Base-by-base conservation (phyloP, 2,113 vertebrate genomes). In the Balaenoptera acutorostrata region DNA sequence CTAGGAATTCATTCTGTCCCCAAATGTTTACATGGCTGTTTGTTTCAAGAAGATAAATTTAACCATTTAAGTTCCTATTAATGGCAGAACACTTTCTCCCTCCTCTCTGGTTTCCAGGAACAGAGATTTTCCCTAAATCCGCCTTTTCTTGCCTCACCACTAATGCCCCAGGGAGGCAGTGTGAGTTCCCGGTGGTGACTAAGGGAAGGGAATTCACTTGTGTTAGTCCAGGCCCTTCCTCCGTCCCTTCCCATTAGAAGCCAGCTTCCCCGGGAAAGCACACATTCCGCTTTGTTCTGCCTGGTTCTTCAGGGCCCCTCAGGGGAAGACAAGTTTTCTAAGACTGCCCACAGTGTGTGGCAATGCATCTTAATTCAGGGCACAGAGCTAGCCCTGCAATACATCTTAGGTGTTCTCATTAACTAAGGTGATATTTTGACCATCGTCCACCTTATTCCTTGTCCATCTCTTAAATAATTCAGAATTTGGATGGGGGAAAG, bases 31-130 rank as follows among this genome's bases (percentile, higher is more conserved):
- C 46, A 33, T 5, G 13, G 52, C 71, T 80, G 31, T 57, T 81
- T 95, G 29, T 61, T 71, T 55, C 61, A 93, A 84, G 44, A 84
- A 87, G 90, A 68, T 72, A 63, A 52, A 77, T 27, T 66, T 80
- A 88, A 87, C 55, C 11, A 61, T 10, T 63, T 49, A 85, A 57
- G 14, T 57, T 49, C 52, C 55, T 81, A 2, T 80, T 83, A 46
- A 29, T 44, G 80, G 59, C 15, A 92, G 68, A 88, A 75, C 23
- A 55, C 23, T 89, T 55, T 31, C 8, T 90, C n/a, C 41, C 33
- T 85, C 10, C 8, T 92, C 49, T 80, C 29, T 64, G 49, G 44
- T 85, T 85, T 84, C 66, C 21, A 93, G 52, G 39, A 46, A 52
- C 27, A 88, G 25, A 55, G 55, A 39, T 33, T 90, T 66, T 71